Base-by-base conservation (phyloP, 2,113 vertebrate genomes). In the Choloepus hoffmanni region DNA sequence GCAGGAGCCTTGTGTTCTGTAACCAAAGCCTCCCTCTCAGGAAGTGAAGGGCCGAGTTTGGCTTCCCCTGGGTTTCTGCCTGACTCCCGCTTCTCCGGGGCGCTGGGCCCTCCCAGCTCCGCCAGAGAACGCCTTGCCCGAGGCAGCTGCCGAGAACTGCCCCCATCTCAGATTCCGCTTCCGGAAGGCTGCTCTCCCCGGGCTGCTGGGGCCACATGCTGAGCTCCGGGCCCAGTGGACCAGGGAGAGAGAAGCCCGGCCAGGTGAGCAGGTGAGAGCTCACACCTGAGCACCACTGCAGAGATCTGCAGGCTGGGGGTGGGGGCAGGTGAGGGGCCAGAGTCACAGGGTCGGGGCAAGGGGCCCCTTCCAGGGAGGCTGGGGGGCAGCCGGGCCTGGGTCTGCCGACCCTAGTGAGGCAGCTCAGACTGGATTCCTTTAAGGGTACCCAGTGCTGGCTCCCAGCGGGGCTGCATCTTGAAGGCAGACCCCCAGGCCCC, bases 51-150 rank as follows among this genome's bases (percentile, higher is more conserved):
- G 28, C 28, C 15, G 70, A 55, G 18, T 3, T 2, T 6, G 1
- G 0, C 28, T 15, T 6, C 24, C 24, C 40, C 13, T 30, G 16
- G 1, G 28, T 12, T 58, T 79, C 76, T 43, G 48, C 9, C 36
- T 55, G 26, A 10, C 28, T 24, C 50, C 9, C 0, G 63, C 30
- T 11, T 7, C 19, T 4, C 19, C 26, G 45, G 4, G n/a, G 23
- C 12, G 7, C 63, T 6, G 12, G 10, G 10, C 0, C 0, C 6
- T n/a, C 4, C 40, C 21, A 30, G 67, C 16, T 45, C 6, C 53
- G 7, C 0, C 24, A 7, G 53, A 53, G 33, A 6, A 48, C 1
- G 14, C 3, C 11, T 6, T 3, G 5, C 1, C 7, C 15, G 4
- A 7, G 16, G 33, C 50, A 14, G 23, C 23, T 78, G 33, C 33